These are phyloP conservation scores for Acipenser oxyrinchus DNA, from an alignment of 2,797 vertebrate genomes.

Conservation along the genomic window DNA sequence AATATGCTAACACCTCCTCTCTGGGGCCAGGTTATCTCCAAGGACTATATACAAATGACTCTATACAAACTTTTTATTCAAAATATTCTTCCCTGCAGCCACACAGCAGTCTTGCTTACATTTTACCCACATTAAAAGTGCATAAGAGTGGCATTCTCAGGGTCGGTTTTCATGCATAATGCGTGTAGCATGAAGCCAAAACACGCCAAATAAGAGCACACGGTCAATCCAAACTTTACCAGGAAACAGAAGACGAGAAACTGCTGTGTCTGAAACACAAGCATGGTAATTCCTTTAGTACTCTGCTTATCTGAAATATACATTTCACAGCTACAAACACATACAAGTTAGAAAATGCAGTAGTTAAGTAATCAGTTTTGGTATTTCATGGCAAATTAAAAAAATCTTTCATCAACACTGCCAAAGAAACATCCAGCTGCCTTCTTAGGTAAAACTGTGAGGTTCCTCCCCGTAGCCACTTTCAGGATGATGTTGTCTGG, in stretches of 20 bases:
- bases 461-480: slow-evolving; percentile 27
- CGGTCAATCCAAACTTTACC: slow-evolving; percentile 25
- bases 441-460: slow-evolving; percentile 26
- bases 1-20: no score
- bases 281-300: slow-evolving; percentile 1
- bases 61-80: background rate
- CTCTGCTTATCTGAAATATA: background rate
- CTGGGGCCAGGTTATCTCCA: no score
- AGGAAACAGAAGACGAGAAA: slow-evolving; percentile 25
- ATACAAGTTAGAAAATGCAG: background rate
- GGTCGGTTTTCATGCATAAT: slow-evolving; percentile 25
- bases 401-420: no score
- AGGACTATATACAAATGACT: background rate
- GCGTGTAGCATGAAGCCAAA: slow-evolving; percentile 26
- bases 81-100: background rate
- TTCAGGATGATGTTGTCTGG: slow-evolving; percentile 30
- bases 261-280: slow-evolving; percentile 16
- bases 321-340: background rate
- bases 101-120: background rate
- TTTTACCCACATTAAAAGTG: slow-evolving; percentile 17
- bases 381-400: no score
- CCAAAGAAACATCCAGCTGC: background rate
- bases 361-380: no score
- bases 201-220: slow-evolving; percentile 22
- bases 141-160: slow-evolving; percentile 19